A percentile compares a stretch with the other conserved stretches of the same genome.
phyloP scores from a whole-genome alignment of 2,113 vertebrate species.

The Cyrtonyx montezumae region DNA sequence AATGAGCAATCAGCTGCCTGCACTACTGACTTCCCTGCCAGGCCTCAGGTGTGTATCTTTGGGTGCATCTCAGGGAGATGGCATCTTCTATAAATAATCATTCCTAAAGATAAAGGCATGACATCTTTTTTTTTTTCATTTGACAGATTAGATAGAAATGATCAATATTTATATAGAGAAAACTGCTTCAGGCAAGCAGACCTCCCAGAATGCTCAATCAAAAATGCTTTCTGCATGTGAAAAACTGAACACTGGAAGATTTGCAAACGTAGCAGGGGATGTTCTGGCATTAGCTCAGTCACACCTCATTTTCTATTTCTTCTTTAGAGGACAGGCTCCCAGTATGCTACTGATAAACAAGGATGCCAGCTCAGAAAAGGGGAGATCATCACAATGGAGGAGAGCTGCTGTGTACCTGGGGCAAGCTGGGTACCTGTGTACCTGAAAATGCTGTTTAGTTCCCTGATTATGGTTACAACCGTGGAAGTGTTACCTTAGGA shows the following conservation, averaged over 20 bases:
- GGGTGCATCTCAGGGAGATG: neutral
- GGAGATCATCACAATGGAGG: accelerated
- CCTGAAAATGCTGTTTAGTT: neutral
- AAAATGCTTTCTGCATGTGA: neutral
- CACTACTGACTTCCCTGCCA: neutral
- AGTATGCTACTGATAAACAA: neutral
- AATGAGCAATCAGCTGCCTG: conserved; percentile 55
- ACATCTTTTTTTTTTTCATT: neutral
- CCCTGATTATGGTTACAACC: neutral
- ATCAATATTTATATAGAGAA: neutral
- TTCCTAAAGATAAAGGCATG: conserved; percentile 16
- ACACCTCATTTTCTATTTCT: neutral
- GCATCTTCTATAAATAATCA: conserved; percentile 30
- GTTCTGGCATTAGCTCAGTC: neutral
- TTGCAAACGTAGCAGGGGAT: neutral
- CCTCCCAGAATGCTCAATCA: neutral
- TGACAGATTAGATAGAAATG: conserved; percentile 2
- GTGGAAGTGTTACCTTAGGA: neutral
- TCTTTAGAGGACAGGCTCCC: neutral
- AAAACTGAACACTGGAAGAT: neutral
- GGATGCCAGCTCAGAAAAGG: neutral
- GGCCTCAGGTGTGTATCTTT: neutral
- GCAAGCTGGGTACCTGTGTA: too few species aligned
- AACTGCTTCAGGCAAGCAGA: neutral
- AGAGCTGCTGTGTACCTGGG: neutral